Evolutionary conservation across 2,888 invertebrate species (phyloP).

Genomic region (Eristalis arbustorum): DNA sequence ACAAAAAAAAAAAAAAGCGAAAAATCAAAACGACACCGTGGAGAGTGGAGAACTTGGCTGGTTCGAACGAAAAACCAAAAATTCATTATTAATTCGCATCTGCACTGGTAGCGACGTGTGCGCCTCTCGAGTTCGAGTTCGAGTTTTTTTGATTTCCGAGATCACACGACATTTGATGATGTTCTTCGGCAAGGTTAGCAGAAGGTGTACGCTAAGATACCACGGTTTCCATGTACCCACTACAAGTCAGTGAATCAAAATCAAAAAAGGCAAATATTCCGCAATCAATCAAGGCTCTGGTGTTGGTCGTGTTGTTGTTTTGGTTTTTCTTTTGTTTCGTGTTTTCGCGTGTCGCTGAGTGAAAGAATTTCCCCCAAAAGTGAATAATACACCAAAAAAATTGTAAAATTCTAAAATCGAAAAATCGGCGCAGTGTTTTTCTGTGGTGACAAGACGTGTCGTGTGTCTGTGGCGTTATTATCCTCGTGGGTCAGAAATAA

Average conservation of each 20-base stretch:
- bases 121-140: not conserved
- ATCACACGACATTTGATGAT: conserved; percentile 4
- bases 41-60: not conserved
- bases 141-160: conserved; percentile 10
- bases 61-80: not conserved
- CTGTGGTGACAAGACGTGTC: too few species aligned
- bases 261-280: not conserved
- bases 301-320: conserved; percentile 25
- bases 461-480: too few species aligned
- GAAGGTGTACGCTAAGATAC: conserved; percentile 35
- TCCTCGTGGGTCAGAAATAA: not conserved
- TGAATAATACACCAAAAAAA: too few species aligned
- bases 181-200: conserved; percentile 7
- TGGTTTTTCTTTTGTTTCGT: too few species aligned
- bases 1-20: not conserved
- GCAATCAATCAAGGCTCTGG: too few species aligned
- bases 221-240: conserved; percentile 54
- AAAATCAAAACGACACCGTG: not conserved
- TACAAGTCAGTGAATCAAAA: conserved; percentile 36
- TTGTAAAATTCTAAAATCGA: too few species aligned
- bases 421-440: too few species aligned
- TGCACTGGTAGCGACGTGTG: not conserved
- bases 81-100: not conserved
- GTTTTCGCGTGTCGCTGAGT: too few species aligned
- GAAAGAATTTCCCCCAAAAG: too few species aligned